Base-by-base conservation (phyloP, 2,797 vertebrate genomes). In the Notoglanidium macrostoma region DNA sequence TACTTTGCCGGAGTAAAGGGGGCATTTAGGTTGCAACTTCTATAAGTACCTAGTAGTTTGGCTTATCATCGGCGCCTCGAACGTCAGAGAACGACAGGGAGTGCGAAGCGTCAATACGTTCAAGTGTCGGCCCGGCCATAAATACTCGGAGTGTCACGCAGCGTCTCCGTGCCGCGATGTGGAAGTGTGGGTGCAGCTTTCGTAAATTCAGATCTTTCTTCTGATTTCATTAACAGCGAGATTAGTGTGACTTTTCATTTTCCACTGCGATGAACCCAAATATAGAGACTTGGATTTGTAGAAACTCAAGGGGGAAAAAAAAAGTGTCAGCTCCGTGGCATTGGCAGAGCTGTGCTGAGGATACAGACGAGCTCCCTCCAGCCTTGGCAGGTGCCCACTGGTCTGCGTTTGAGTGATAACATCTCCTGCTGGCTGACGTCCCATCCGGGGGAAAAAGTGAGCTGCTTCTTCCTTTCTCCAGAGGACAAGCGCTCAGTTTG, bases 401-500 rank as follows among this genome's bases (percentile, higher is more conserved):
- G 86, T 65, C 59, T 14, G 8, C 5, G 40, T 49, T 61, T 74
- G 72, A 81, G 84, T 65, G 51, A 72, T 88, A 35, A 76, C 81
- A 72, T 82, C 88, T 78, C 59, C 70, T 70, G 32, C 80, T 79
- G 80, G 74, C 85, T 72, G 76, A 79, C 61, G 40, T 89, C 84
- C 82, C 65, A 86, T 77, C 67, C 77, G 59, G 67, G 67, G 63
- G 44, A 51, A 49, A 67, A 78, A 78, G 29, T 7, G 63, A 83
- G 80, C 80, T 67, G 61, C 67, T 84, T 87, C 77, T 85, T 23
- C n/a, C 9, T 51, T 54, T 70, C 76, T 72, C 76, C 51, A 78
- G 82, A 83, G 72, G 87, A 79, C 23, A 77, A 83, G 82, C 61
- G 51, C 63, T 78, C 77, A 67, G 82, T 89, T 79, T 85, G 88